Evolutionary conservation across 2,888 invertebrate genomes (phyloP).

Genomic region (Lycophotia porphyrea): DNA sequence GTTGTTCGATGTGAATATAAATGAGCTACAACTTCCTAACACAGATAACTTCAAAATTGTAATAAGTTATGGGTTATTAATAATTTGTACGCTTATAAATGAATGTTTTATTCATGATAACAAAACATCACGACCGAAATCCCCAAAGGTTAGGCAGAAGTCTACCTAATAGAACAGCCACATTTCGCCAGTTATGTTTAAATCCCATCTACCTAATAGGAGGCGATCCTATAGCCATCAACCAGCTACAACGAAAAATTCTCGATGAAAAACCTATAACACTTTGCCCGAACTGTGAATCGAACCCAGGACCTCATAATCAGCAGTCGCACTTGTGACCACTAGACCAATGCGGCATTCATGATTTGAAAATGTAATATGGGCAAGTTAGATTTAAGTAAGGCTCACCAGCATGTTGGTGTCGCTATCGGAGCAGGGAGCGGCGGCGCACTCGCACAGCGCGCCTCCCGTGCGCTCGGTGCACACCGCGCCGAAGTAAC

Average conservation of each 20-base stretch:
- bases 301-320: background rate
- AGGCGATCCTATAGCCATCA: background rate
- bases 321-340: no score
- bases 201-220: no score
- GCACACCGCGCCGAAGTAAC: constrained; percentile 96
- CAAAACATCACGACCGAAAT: background rate
- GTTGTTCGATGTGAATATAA: constrained; percentile 49
- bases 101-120: constrained; percentile 12
- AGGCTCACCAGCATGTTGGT: constrained; percentile 86
- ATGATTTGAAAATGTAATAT: constrained; percentile 7
- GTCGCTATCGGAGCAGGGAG: constrained; percentile 86
- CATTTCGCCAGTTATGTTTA: background rate
- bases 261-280: background rate
- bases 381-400: background rate
- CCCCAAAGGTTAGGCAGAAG: background rate
- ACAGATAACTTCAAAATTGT: constrained; percentile 37
- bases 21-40: constrained; percentile 36
- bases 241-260: background rate
- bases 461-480: constrained; percentile 93
- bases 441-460: constrained; percentile 94
- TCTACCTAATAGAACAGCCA: background rate
- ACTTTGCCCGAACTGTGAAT: no score
- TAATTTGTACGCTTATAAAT: constrained; percentile 17
- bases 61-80: constrained; percentile 49
- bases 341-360: background rate